Evolutionary conservation across 1,140 invertebrate species (phyloP).

Genomic region (Neuroterus valhalla): DNA sequence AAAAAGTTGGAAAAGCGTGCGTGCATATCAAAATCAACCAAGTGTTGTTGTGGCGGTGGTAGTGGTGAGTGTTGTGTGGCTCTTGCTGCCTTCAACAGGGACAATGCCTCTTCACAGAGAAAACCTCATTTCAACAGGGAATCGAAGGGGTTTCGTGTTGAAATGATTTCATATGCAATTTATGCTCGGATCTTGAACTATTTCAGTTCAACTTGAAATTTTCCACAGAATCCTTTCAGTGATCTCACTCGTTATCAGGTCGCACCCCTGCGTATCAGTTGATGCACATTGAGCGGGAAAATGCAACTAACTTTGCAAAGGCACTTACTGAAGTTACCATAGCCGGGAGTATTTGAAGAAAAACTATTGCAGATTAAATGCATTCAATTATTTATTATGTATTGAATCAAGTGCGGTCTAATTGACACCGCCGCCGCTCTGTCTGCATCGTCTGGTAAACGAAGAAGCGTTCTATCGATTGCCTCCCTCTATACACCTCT

Average conservation of each 20-base stretch:
- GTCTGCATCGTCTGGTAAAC: conserved; percentile 2
- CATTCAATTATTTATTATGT: neutral
- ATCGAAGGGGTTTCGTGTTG: too few species aligned
- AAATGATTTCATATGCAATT: too few species aligned
- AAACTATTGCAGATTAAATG: neutral
- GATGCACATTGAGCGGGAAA: conserved; percentile 14
- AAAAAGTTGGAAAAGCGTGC: neutral
- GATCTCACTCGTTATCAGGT: too few species aligned
- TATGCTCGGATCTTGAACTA: too few species aligned
- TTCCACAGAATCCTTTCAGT: neutral
- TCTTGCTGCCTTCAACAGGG: neutral
- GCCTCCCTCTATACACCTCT: neutral
- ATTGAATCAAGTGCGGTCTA: neutral
- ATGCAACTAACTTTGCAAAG: conserved; percentile 1
- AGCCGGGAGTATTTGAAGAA: neutral
- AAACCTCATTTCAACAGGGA: neutral
- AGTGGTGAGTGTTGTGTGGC: neutral
- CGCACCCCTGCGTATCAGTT: neutral
- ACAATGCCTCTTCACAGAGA: neutral
- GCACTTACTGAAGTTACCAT: conserved; percentile 8
- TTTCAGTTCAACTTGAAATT: neutral
- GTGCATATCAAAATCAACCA: neutral
- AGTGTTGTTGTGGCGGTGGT: neutral
- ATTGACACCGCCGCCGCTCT: conserved; percentile 6
- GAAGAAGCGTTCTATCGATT: conserved; percentile 22